Percentiles rank a stretch among this genome's conserved stretches.
These are phyloP conservation scores for Pentamera pediparva DNA, from an alignment of 53 echinoderm and acorn worm species.

Conservation along the genomic window DNA sequence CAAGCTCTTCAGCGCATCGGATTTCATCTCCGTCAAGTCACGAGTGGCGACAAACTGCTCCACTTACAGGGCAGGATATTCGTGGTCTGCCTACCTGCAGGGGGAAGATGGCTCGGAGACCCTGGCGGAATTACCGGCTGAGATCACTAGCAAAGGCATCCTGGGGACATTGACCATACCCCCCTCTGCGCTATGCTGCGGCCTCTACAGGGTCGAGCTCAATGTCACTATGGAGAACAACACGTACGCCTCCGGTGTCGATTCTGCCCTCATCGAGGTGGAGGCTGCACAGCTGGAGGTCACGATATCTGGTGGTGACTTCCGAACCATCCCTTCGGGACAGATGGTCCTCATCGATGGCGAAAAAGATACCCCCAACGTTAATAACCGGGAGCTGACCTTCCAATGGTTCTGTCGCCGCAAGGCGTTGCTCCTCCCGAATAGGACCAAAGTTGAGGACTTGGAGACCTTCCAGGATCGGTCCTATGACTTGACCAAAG, in stretches of 20 bases:
- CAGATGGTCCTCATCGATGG: conserved; percentile 41
- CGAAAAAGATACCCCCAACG: conserved; percentile 36
- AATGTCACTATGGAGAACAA: conserved; percentile 72
- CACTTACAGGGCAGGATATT: background rate
- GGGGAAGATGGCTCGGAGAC: background rate
- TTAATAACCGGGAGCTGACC: background rate
- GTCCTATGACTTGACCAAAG: conserved; percentile 39
- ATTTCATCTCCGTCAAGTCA: background rate
- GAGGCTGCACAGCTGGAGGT: conserved; percentile 42
- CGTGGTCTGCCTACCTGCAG: conserved; percentile 4
- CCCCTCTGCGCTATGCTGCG: conserved; percentile 41
- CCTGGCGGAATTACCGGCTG: conserved; percentile 8
- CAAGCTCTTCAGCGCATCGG: conserved; percentile 2
- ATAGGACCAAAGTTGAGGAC: conserved; percentile 19
- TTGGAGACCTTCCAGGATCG: conserved; percentile 62
- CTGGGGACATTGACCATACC: conserved; percentile 43
- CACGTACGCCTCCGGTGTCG: conserved; percentile 18
- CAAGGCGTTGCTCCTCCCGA: conserved; percentile 33
- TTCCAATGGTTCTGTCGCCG: conserved; percentile 74
- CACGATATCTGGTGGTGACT: conserved; percentile 54
- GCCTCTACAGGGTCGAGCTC: conserved; percentile 50
- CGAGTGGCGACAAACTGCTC: background rate
- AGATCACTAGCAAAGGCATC: conserved; percentile 13
- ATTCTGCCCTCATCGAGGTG: conserved; percentile 32
- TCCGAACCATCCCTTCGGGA: conserved; percentile 38